Evolutionary conservation across 2,888 invertebrate species (phyloP).

Genomic region (Caenorhabditis sinica): DNA sequence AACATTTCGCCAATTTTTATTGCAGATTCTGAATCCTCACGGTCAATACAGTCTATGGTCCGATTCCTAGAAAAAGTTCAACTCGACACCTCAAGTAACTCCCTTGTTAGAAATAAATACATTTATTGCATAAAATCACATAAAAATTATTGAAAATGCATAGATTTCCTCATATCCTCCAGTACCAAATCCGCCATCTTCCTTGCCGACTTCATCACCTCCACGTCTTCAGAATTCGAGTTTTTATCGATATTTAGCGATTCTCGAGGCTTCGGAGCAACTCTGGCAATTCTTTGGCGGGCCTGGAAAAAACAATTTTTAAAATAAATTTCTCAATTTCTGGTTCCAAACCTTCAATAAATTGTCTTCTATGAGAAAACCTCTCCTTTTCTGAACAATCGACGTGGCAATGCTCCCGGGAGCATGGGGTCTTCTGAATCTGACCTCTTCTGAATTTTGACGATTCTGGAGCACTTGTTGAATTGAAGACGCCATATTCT

Average conservation of each 20-base stretch:
- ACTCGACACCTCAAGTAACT: too few species aligned
- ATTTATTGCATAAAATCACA: constrained; percentile 11
- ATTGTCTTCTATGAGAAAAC: constrained; percentile 43
- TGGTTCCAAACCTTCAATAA: constrained; percentile 6
- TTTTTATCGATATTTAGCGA: constrained; percentile 28
- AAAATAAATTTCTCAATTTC: too few species aligned
- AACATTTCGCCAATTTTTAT: too few species aligned
- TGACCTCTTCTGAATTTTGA: background rate
- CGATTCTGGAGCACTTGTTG: constrained; percentile 34
- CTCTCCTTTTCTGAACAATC: constrained; percentile 11
- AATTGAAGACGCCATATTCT: constrained; percentile 29
- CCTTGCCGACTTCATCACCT: constrained; percentile 41
- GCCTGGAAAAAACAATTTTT: background rate
- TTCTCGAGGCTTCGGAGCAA: background rate
- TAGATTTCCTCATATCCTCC: constrained; percentile 31
- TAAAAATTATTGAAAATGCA: constrained; percentile 8
- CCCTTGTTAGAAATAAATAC: background rate
- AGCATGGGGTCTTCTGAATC: constrained; percentile 15
- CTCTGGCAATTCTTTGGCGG: constrained; percentile 8
- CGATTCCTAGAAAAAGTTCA: too few species aligned
- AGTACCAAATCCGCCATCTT: constrained; percentile 38
- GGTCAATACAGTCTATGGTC: too few species aligned
- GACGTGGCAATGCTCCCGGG: constrained; percentile 48
- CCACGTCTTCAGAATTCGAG: constrained; percentile 8
- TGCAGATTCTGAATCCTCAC: too few species aligned